Conservation (phyloP, 1,140 invertebrate genomes). For the Anthonomus grandis region DNA sequence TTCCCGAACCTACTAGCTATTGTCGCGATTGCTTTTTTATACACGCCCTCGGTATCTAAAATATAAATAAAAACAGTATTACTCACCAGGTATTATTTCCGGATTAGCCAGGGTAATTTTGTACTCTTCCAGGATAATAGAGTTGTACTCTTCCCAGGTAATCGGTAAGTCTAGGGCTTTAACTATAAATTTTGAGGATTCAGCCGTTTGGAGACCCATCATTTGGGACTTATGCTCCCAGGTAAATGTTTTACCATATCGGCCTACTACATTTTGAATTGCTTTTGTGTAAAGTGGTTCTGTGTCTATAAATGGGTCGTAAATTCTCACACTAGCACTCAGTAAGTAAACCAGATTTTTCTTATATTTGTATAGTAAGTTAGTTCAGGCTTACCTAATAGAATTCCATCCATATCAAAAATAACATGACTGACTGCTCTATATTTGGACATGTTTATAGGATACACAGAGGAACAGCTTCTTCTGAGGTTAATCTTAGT, state of each 20-base stretch:
- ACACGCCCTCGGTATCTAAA: slow-evolving; percentile 42
- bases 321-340: not conserved
- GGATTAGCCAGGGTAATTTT: slow-evolving; percentile 58
- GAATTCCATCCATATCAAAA: slow-evolving; percentile 33
- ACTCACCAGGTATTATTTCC: slow-evolving; percentile 65
- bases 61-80: slow-evolving; percentile 27
- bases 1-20: slow-evolving; percentile 67
- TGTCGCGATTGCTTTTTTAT: slow-evolving; percentile 50
- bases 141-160: slow-evolving; percentile 63
- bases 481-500: too few species aligned
- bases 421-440: slow-evolving; percentile 29
- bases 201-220: slow-evolving; percentile 69
- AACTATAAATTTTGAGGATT: slow-evolving; percentile 61
- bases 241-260: slow-evolving; percentile 70
- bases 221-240: slow-evolving; percentile 70
- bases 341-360: not conserved
- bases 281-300: slow-evolving; percentile 73
- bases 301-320: slow-evolving; percentile 64
- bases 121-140: slow-evolving; percentile 49
- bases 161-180: slow-evolving; percentile 66
- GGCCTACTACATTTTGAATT: slow-evolving; percentile 61
- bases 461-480: too few species aligned
- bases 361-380: too few species aligned
- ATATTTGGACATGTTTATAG: slow-evolving; percentile 19
- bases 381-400: slow-evolving; percentile 33